Base-by-base conservation (phyloP, 2,888 invertebrate species). In the Epinotia ramella region DNA sequence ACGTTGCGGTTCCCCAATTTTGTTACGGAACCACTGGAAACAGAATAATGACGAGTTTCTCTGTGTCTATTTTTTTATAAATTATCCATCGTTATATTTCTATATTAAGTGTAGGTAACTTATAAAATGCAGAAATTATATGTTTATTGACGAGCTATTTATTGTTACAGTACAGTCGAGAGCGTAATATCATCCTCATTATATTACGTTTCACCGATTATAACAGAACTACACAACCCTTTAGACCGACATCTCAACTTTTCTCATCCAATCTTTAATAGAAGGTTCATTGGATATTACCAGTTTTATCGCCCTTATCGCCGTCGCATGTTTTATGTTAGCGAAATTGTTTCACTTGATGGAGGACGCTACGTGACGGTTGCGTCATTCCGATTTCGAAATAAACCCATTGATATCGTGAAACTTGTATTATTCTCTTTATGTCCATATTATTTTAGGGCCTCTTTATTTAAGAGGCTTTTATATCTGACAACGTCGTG, bases 281-380 rank as follows among this genome's bases (percentile, higher is more conserved):
- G 53, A 73, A 60, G 65, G 65, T 75, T 66, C 59, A 49, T 66
- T 70, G 60, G 74, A 64, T 59, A 53, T 66, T 57, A 65, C 24
- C 20, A 44, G 64, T 73, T 70, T 75, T 60, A 75, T 75, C 33
- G 60, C 44, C 24, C 53, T 70, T 76, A 76, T 71, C 67, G 76
- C n/a, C 16, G 63, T 67, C 76, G 66, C 66, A 63, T 76, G 71
- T 76, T 67, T 76, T 72, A 76, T 76, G 60, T 76, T 66, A 66
- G 70, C 72, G 57, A 67, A 71, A 72, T 67, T 72, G 72, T 72
- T 76, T 71, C 71, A 24, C 18, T 59, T 63, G 72, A 76, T 56
- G 66, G 62, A 76, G 75, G 62, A 60, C 62, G 56, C 44, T 76
- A 76, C 71, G 76, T 76, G 75, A 71, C 71, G 75, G 24, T 33